Base-by-base conservation (phyloP, 1,140 invertebrate genomes). In the Drosophila persimilis region DNA sequence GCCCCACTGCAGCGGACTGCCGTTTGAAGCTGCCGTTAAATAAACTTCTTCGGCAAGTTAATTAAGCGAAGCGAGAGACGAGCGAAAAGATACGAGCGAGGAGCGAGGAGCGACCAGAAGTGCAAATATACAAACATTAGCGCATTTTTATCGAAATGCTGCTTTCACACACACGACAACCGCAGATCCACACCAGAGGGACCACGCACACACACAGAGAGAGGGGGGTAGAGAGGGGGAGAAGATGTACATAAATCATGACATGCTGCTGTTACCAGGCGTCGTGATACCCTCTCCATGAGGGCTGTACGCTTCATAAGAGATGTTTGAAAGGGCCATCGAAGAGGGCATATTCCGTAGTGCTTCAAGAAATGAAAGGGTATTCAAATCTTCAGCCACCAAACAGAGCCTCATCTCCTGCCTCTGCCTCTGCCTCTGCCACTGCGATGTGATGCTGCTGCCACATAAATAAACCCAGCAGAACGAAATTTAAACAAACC, bases 231-330 rank as follows among this genome's bases (percentile, higher is more conserved):
- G 4, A 26, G 4, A 26, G 4, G 5, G 4, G 5, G 4, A 26
- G 56, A 35, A 35, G 71, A 57, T 67, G 51, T 22, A 61, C 52
- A 78, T 75, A 75, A 79, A 83, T 84, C 80, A 83, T 81, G 78
- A 41, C 48, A 51, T 47, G 55, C 35, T 77, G 57, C 52, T 11
- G 35, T 39, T 39, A 39, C 35, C 35, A 39, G 11, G 35, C 11
- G 35, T 11, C 11, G 13, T 13, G 35, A 39, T 39, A 39, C 35
- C 11, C 35, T 39, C 11, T 13, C 35, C 5, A 11, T 4, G 35
- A 4, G 3, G 5, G 35, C 5, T 13, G 13, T 11, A 39, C 13
- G 4, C 0, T 4, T 13, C 13, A 4, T 1, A 35, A 11, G 8
- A 9, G 9, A 35, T 35, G 31, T 35, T 35, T 9, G 31, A 2